Conservation (phyloP, 2,888 invertebrate species). For the Zeuzera pyrina region DNA sequence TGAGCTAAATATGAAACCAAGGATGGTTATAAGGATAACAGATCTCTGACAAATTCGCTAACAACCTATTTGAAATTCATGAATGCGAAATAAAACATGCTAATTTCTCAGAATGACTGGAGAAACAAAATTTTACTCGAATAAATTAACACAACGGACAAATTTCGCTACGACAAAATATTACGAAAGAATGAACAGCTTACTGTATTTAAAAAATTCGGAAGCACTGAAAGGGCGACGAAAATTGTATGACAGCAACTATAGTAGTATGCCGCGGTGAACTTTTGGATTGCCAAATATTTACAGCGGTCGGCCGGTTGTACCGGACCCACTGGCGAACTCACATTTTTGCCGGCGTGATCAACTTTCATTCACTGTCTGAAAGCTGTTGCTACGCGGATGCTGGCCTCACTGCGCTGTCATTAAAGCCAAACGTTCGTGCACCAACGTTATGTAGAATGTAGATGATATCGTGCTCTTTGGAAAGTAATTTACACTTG, state of each 20-base stretch:
- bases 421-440: constrained; percentile 61
- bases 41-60: constrained; percentile 35
- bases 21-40: constrained; percentile 25
- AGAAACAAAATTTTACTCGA: constrained; percentile 35
- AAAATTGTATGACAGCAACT: constrained; percentile 22
- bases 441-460: constrained; percentile 41
- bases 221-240: constrained; percentile 20
- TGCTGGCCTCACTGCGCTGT: constrained; percentile 55
- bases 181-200: constrained; percentile 19
- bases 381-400: constrained; percentile 70
- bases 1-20: constrained; percentile 23
- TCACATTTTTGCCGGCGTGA: constrained; percentile 51
- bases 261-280: constrained; percentile 16
- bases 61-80: constrained; percentile 41
- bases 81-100: constrained; percentile 42
- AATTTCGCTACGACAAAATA: constrained; percentile 22
- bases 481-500: constrained; percentile 57
- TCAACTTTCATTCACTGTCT: constrained; percentile 68
- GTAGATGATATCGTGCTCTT: constrained; percentile 64
- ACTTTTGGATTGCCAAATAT: constrained; percentile 33
- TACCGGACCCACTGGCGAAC: constrained; percentile 39
- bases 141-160: constrained; percentile 31
- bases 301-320: constrained; percentile 27
- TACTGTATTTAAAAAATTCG: constrained; percentile 21
- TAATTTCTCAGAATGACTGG: constrained; percentile 33